phyloP scores from a whole-genome alignment of 2,797 vertebrate species.

The Peromyscus melanophrys region DNA sequence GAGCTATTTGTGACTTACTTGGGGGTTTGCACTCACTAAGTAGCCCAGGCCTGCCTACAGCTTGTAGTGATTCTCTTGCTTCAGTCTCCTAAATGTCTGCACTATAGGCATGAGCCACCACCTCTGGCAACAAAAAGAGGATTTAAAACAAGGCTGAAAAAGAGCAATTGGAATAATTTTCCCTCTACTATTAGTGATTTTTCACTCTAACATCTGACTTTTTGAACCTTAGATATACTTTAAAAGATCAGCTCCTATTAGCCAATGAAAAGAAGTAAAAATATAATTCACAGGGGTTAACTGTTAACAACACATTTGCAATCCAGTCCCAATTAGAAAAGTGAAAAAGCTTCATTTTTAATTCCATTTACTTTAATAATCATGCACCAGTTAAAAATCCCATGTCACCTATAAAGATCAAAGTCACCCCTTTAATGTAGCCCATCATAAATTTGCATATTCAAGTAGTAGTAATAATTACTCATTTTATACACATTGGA shows the following conservation, averaged over 20 bases:
- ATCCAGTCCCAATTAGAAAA: slow-evolving; percentile 15
- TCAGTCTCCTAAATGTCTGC: not conserved
- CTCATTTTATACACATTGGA: slow-evolving; percentile 13
- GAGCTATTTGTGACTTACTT: not conserved
- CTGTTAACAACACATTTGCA: slow-evolving; percentile 28
- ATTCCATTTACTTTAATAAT: slow-evolving; percentile 54
- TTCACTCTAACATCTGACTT: slow-evolving; percentile 43
- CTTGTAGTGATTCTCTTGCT: not conserved
- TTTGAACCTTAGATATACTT: slow-evolving; percentile 37
- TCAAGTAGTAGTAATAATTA: slow-evolving; percentile 36
- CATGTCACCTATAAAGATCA: slow-evolving; percentile 4
- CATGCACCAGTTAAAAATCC: slow-evolving; percentile 11
- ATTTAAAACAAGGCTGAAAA: slow-evolving; percentile 57
- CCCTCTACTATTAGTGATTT: not conserved
- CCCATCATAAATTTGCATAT: slow-evolving; percentile 43
- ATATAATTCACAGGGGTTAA: not conserved
- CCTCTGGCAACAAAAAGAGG: not conserved
- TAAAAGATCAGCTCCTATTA: slow-evolving; percentile 39
- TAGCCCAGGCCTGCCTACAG: not conserved
- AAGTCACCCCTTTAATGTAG: not conserved
- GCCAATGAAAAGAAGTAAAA: slow-evolving; percentile 54
- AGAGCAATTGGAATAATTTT: slow-evolving; percentile 41
- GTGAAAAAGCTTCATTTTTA: slow-evolving; percentile 47
- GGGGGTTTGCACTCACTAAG: not conserved
- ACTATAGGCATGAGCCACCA: not conserved